Base-by-base conservation (phyloP, 2,888 invertebrate species). In the Phaedon cochleariae region DNA sequence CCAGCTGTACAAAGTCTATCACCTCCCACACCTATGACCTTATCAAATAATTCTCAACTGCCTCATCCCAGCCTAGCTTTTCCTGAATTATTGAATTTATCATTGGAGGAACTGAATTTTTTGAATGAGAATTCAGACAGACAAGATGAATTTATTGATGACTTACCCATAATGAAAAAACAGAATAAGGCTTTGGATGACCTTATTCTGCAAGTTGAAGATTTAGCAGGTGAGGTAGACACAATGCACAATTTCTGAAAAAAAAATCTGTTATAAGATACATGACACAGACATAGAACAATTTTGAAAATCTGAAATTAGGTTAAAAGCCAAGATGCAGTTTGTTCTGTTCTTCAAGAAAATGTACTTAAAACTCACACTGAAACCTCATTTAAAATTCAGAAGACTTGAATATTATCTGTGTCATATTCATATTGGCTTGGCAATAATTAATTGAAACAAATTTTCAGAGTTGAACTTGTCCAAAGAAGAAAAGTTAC, bases 61-160 rank as follows among this genome's bases (percentile, higher is more conserved):
- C 6, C 31, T n/a, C 62, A 63, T 12, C 70, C 71, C 26, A 69
- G 64, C 59, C 21, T 79, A 41, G 76, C 83, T 51, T 86, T 88
- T 73, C 86, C 86, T 5, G 86, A 87, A 73, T 76, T 88, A 20
- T 83, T 85, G 67, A 80, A 81, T 55, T 76, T 88, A 70, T 83
- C 84, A 71, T 74, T 86, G 74, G 90, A 92, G 55, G 92, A 94
- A 81, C 84, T 94, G 49, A 87, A 89, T 72, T 88, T 89, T 77
- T 85, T 94, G 18, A 86, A 89, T 74, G 88, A 90, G 52, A 90
- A 90, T 82, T 86, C 88, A 0, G 92, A 93, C 74, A 86, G 88
- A 72, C 88, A 92, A 82, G 90, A 92, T 75, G 92, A 92, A 79
- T 89, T 92, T 67, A 82, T 94, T 46, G 90, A 91, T 77, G 89